Percentiles rank a stretch among this genome's conserved stretches.
Conservation (phyloP, 1,140 invertebrate species). For the Leucophenga varia region DNA sequence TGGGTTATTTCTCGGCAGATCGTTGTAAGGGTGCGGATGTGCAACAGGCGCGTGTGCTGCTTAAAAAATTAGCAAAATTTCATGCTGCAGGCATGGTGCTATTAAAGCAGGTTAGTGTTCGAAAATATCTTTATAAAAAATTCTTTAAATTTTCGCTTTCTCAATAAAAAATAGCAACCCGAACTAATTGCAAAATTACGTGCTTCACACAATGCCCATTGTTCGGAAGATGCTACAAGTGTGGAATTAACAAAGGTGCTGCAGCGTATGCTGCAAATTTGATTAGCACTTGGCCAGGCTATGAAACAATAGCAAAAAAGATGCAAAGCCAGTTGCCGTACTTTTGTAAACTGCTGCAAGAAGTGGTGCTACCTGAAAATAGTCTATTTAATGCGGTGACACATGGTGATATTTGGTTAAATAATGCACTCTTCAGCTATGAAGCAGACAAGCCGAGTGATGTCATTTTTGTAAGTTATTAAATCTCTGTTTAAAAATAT, state of each 20-base stretch:
- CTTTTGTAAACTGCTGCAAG: constrained; percentile 16
- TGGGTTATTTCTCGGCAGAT: constrained; percentile 22
- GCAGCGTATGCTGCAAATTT: constrained; percentile 23
- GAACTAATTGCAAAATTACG: constrained; percentile 15
- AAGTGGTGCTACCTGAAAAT: constrained; percentile 24
- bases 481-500: no score
- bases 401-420: constrained; percentile 68
- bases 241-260: constrained; percentile 35
- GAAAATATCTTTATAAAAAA: background rate
- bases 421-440: constrained; percentile 66
- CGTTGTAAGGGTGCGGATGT: constrained; percentile 21
- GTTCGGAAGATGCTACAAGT: constrained; percentile 6
- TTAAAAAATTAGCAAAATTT: constrained; percentile 38
- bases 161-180: constrained; percentile 5
- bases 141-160: background rate
- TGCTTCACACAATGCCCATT: constrained; percentile 22
- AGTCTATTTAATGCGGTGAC: constrained; percentile 58
- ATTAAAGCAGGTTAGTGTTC: constrained; percentile 7
- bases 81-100: constrained; percentile 41
- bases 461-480: constrained; percentile 57
- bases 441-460: constrained; percentile 55
- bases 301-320: constrained; percentile 41
- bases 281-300: constrained; percentile 51
- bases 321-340: constrained; percentile 42
- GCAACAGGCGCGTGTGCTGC: constrained; percentile 21